phyloP scores from a whole-genome alignment of 2,888 invertebrate species.

The Lamellibrachia columna region DNA sequence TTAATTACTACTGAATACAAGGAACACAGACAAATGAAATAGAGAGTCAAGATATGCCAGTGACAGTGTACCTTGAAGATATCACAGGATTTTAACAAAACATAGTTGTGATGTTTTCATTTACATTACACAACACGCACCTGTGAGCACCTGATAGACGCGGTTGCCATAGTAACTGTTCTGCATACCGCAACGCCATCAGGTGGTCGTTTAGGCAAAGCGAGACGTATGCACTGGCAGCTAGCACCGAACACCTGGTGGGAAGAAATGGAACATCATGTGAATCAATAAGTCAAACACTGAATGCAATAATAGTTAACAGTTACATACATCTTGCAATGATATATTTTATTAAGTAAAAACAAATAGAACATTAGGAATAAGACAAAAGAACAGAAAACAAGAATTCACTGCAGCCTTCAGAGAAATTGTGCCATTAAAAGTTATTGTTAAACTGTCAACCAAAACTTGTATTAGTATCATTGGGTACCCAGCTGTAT shows the following conservation, averaged over 20 bases:
- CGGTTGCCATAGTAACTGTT: conserved; percentile 78
- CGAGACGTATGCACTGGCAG: conserved; percentile 84
- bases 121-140: conserved; percentile 62
- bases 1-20: too few species aligned
- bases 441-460: not conserved
- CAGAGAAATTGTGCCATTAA: not conserved
- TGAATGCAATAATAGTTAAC: not conserved
- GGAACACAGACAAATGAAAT: too few species aligned
- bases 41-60: too few species aligned
- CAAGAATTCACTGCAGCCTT: too few species aligned
- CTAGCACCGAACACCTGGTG: conserved; percentile 73
- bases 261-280: conserved; percentile 22
- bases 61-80: too few species aligned
- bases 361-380: too few species aligned
- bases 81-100: too few species aligned
- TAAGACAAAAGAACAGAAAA: too few species aligned
- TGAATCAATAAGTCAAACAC: not conserved
- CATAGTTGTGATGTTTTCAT: not conserved
- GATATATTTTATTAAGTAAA: not conserved
- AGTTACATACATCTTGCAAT: not conserved
- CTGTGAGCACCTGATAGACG: conserved; percentile 78
- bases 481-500: not conserved
- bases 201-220: conserved; percentile 86
- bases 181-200: conserved; percentile 81
- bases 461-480: not conserved